Evolutionary conservation across 2,797 vertebrate genomes (phyloP), one percentile per base, ranked within the genome.

Genomic region (Eutrigla gurnardus): DNA sequence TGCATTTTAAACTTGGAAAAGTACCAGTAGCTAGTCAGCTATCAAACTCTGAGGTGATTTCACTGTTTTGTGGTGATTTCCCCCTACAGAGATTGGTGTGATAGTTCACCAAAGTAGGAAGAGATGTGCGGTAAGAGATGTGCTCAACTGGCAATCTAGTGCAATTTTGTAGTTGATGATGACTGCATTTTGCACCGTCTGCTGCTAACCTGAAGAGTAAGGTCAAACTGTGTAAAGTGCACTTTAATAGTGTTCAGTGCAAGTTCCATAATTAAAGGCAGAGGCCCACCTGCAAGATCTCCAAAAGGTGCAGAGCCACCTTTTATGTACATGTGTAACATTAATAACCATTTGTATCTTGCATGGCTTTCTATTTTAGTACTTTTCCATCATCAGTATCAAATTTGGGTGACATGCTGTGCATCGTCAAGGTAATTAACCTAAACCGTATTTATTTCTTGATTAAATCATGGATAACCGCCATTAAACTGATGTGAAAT

Each of bases 1-100:
- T 62, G 58, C 12, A 49, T 64, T 70, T 80, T 66, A 70, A 67
- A 78, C 49, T 75, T 47, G 17, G 18, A 45, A 17, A 32, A 67
- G 9, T 5, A 72, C 12, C 25, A 60, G 55, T 6, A 37, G 35
- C 52, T 25, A 43, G 45, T 5, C 33, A 66, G 46, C 37, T 17
- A 12, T 47, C 2, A 59, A 37, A 65, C 35, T 63, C 25, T 60
- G 11, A 57, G 58, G 43, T 53, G 15, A 47, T 47, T 43, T 61
- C 32, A 3, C 36, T 43, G 40, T 71, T 64, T 4, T 53, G 47
- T 49, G 25, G 47, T 46, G 25, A 39, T 45, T 47, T 63, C 43
- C 65, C 17, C 64, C 74, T 18, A 60, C 43, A 25, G 15, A 39
- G 17, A 52, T 36, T 55, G 49, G 10, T 40, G 35, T 75, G 54